Evolutionary conservation across 37 sponge, comb jelly and placozoan species (phyloP), one percentile per base, ranked within the genome.

Genomic region (Axinella damicornis): DNA sequence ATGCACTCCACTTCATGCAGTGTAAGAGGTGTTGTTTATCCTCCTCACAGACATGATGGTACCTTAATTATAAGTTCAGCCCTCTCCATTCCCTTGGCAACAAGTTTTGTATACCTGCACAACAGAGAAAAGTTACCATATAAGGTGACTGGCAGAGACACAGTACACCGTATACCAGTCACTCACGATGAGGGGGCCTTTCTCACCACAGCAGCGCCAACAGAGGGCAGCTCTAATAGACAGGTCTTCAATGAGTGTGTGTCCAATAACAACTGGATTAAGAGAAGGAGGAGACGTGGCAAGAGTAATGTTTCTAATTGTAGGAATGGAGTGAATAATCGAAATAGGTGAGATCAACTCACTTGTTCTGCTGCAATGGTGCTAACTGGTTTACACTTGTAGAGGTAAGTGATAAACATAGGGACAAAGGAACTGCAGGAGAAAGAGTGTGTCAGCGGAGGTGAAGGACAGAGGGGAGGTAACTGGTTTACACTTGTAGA

Each of bases 341-440:
- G 52, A 34, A n/a, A 36, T 71, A 6, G 33, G 33, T 46, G 46
- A 9, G 46, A 46, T 56, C 16, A 61, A 31, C 94, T 69, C 22
- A 97, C 97, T 95, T 98, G 99, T 78, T 99, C 99, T 56, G 97
- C 99, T 35, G 98, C 99, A 19, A 97, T 90, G 5, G 99, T 95
- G 52, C 90, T 93, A 15, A 99, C 87, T 19, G 97, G 99, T 65
- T 97, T 95, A 80, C 99, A 99, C 90, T 96, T 96, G 92, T 97
- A 95, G 61, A 96, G 61, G 73, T 88, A 80, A 30, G 85, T 96
- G 71, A 98, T 91, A 54, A 95, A 95, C 4, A 73, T 58, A 0
- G 94, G 94, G 24, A 98, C 85, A 73, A 95, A 93, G 11, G 84
- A 76, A 71, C 96, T 96, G 74, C 53, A 77, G 46, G 60, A 61